Conservation (phyloP, 2,888 invertebrate genomes). For the Scaptodrosophila latifasciaeformis region DNA sequence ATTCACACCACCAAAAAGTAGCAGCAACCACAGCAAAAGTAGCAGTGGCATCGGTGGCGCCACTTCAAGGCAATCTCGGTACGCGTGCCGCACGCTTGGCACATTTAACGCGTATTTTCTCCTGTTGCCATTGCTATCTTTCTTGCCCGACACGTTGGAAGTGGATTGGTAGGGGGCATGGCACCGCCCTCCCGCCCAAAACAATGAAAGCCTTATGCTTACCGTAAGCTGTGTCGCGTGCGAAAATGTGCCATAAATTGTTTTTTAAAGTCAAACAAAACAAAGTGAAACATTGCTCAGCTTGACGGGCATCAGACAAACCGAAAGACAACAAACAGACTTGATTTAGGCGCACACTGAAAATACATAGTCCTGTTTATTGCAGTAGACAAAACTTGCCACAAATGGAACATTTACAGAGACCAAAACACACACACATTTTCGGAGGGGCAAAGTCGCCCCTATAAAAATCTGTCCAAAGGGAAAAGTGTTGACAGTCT, state of each 20-base stretch:
- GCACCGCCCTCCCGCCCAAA: too few relatives aligned
- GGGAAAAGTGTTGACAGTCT: too few relatives aligned
- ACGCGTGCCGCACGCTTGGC: conserved; percentile 66
- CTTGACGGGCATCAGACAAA: too few relatives aligned
- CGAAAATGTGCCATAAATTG: conserved; percentile 57
- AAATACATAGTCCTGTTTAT: too few relatives aligned
- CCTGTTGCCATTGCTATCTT: conserved; percentile 24
- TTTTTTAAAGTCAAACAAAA: conserved; percentile 44
- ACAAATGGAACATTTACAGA: too few relatives aligned
- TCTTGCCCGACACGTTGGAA: not conserved
- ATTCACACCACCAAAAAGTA: conserved; percentile 43
- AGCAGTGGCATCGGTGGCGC: not conserved
- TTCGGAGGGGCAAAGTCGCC: too few relatives aligned
- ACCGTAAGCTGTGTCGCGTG: conserved; percentile 20
- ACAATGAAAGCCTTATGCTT: conserved; percentile 17
- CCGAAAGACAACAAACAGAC: too few relatives aligned
- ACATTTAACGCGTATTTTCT: conserved; percentile 66
- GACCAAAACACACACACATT: too few relatives aligned
- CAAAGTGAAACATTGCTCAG: conserved; percentile 50
- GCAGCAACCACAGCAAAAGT: not conserved
- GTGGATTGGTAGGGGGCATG: conserved; percentile 7
- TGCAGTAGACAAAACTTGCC: too few relatives aligned
- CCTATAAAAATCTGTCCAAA: too few relatives aligned
- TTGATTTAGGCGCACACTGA: too few relatives aligned
- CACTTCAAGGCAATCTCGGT: conserved; percentile 48